Percentiles rank a stretch among this genome's conserved stretches.
These are phyloP conservation scores for Alligator mississippiensis DNA, from an alignment of 2,113 vertebrate genomes.

Conservation along the genomic window DNA sequence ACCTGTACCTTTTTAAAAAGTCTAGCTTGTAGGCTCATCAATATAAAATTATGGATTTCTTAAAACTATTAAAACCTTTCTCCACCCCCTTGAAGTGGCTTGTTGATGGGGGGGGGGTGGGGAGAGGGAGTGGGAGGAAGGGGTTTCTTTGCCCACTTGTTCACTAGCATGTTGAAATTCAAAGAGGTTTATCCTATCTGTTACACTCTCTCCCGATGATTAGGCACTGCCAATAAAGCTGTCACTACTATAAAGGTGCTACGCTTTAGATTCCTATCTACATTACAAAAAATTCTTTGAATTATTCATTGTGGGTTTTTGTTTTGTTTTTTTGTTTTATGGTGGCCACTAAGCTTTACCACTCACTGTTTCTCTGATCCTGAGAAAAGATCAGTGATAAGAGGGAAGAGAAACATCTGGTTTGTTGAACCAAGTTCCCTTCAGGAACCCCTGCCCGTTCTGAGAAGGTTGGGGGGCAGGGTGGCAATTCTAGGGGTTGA, in stretches of 20 bases:
- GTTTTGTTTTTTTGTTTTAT: not conserved
- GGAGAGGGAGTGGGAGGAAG: not conserved
- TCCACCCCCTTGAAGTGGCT: not conserved
- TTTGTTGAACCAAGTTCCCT: constrained; percentile 13
- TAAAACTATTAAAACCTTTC: not conserved
- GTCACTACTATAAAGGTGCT: not conserved
- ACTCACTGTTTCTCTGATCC: not conserved
- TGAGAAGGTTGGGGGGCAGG: not conserved
- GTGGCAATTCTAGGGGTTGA: not conserved
- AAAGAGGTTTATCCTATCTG: not conserved
- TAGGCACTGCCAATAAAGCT: not conserved
- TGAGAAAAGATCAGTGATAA: not conserved
- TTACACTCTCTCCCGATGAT: not conserved
- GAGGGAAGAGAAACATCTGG: constrained; percentile 48
- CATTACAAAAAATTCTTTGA: not conserved
- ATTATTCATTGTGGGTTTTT: not conserved
- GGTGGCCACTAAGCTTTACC: not conserved
- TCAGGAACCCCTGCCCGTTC: not conserved
- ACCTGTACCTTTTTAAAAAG: not conserved
- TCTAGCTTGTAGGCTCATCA: not conserved
- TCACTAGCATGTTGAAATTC: not conserved
- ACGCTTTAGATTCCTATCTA: not conserved
- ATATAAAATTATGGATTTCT: not conserved
- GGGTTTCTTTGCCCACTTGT: not conserved
- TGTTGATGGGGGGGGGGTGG: not conserved